phyloP scores from a whole-genome alignment of 2,113 vertebrate genomes.

The Paralichthys olivaceus region DNA sequence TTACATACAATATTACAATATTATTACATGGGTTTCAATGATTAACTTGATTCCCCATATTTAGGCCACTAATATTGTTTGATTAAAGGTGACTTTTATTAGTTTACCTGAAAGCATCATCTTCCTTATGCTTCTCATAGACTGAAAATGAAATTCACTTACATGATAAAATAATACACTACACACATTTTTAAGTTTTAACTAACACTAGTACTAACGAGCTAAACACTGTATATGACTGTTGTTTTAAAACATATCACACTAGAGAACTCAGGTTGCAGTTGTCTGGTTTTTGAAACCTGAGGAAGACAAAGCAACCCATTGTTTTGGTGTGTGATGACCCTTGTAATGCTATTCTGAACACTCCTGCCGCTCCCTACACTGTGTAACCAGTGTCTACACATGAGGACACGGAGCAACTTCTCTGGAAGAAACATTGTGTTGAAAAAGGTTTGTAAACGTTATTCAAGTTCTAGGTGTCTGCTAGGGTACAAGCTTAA shows the following conservation, averaged over 20 bases:
- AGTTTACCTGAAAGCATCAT: constrained; percentile 37
- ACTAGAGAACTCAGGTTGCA: constrained; percentile 7
- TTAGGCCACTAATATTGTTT: constrained; percentile 37
- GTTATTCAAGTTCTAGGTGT: constrained; percentile 3
- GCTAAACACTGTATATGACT: constrained; percentile 32
- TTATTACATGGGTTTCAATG: constrained; percentile 32
- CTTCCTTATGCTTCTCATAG: constrained; percentile 17
- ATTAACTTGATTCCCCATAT: constrained; percentile 48
- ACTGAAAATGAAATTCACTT: neutral
- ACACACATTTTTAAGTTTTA: neutral
- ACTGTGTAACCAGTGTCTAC: neutral
- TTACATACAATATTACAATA: constrained; percentile 17
- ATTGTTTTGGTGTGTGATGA: constrained; percentile 7
- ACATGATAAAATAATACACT: constrained; percentile 6
- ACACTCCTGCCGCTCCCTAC: neutral
- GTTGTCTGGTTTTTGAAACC: constrained; percentile 23
- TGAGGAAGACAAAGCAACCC: constrained; percentile 31
- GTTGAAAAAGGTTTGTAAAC: constrained; percentile 33
- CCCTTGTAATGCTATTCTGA: constrained; percentile 12
- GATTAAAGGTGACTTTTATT: constrained; percentile 28
- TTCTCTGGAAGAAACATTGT: neutral
- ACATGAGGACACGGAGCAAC: neutral
- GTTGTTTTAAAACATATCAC: constrained; percentile 26
- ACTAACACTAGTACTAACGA: constrained; percentile 13
- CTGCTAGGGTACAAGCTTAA: neutral